Base-by-base conservation (phyloP, 2,113 vertebrate genomes). In the Elephantulus edwardii region DNA sequence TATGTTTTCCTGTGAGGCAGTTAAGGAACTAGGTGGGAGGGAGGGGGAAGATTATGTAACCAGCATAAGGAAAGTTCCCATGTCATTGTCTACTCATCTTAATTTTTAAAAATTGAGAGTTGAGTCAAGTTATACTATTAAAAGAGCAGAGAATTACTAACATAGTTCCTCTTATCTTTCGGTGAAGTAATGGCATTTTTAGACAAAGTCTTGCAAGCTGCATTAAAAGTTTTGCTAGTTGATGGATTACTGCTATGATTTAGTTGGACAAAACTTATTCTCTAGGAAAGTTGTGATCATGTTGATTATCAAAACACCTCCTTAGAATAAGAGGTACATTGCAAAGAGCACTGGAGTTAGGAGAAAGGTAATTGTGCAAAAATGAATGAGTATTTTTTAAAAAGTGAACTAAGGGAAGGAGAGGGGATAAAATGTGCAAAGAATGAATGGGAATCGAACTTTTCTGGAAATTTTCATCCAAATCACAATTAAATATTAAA, bases 1-100 rank as follows among this genome's bases (percentile, higher is more conserved):
- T 19, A 83, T 11, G 75, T 76, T 83, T 88, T 81, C 50, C 66
- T 71, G 42, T 91, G 40, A 60, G 30, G 93, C 88, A 14, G 12
- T 1, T 64, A 88, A 82, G 30, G 35, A 68, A 6, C 2, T 19
- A 72, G 50, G n/a, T n/a, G n/a, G n/a, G n/a, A n/a, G n/a, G n/a
- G n/a, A n/a, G 30, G 72, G 52, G 66, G 78, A 75, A 64, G 42
- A 83, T 33, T 64, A 81, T 68, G 46, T 89, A 8, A 33, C 2
- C 58, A 46, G 91, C 91, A 92, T 82, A 71, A 80, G n/a, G n/a
- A n/a, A 78, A 83, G 78, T 50, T 10, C 19, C 40, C 4, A 3
- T 44, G 33, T 9, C 6, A 8, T 1, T 30, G 16, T 16, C 35
- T 75, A 24, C 12, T 0, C 26, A 89, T 76, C 52, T 82, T 70